Evolutionary conservation across 2,113 vertebrate genomes (phyloP), one percentile per base, ranked within the genome.

Genomic region (Eublepharis macularius): DNA sequence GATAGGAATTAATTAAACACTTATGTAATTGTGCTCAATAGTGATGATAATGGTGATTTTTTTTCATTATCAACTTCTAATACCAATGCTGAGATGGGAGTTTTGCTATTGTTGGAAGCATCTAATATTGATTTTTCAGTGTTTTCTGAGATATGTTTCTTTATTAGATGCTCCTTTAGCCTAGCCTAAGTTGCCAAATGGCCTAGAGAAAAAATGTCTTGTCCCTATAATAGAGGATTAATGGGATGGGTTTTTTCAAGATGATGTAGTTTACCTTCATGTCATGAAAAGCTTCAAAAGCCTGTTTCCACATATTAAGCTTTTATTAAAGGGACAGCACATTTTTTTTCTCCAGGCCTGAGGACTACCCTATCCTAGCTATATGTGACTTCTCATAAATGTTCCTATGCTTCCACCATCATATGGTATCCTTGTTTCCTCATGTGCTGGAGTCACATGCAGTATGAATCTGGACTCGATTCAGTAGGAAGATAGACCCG

Each of bases 1-100:
- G 88, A 81, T 92, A 91, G 90, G 82, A 90, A 93, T 90, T 91
- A 93, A 94, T 93, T 92, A 90, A 80, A 66, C 80, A 89, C 66
- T 83, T 88, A 77, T 60, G 36, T 84, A 89, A 81, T 81, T 83
- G 26, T n/a, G 69, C 87, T 73, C 83, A 87, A 92, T 90, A 87
- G 84, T 51, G 49, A 92, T 84, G 32, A 74, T 86, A 86, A 86
- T 83, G 21, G 63, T 81, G n/a, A 34, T 87, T 79, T 11, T 32
- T 4, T 87, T 65, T 69, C 84, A 79, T 63, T 41, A n/a, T 21
- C 80, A 39, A 81, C 14, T 36, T 21, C 12, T 51, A 92, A 89
- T 87, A 90, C 39, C 74, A 86, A 86, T 91, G 73, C 34, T 65
- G 39, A 16, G 43, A 45, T 65, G 63, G 21, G n/a, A 41, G 16